Evolutionary conservation across 1,140 invertebrate species (phyloP).

Genomic region (Drosophila ironensis): DNA sequence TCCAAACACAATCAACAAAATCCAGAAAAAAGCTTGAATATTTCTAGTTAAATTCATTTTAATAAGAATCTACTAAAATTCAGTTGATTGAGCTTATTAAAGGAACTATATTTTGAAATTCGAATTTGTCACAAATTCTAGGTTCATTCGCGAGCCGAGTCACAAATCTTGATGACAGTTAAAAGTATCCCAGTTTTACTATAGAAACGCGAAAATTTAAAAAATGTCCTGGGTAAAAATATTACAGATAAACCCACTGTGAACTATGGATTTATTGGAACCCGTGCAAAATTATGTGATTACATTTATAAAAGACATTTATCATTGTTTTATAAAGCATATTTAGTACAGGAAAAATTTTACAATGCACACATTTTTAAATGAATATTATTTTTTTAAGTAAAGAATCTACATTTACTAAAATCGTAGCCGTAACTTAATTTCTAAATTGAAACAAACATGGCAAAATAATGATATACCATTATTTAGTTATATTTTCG

Average conservation of each 20-base stretch:
- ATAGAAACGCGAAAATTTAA: slow-evolving; percentile 20
- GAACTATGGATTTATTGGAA: slow-evolving; percentile 26
- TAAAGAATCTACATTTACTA: slow-evolving; percentile 48
- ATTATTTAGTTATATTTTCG: slow-evolving; percentile 39
- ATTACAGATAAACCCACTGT: slow-evolving; percentile 43
- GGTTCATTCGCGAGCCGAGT: background rate
- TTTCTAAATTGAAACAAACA: no score
- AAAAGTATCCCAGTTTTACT: background rate
- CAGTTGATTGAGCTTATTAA: slow-evolving; percentile 39
- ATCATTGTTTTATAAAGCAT: slow-evolving; percentile 60
- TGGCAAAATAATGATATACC: no score
- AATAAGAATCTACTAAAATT: slow-evolving; percentile 70
- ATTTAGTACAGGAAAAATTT: slow-evolving; percentile 46
- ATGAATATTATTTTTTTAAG: slow-evolving; percentile 20
- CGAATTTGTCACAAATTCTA: slow-evolving; percentile 44
- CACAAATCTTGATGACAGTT: background rate
- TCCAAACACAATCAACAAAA: no score
- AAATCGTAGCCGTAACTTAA: no score
- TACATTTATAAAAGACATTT: slow-evolving; percentile 50
- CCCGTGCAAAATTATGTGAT: slow-evolving; percentile 19
- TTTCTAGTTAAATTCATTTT: slow-evolving; percentile 77
- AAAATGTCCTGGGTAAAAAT: background rate
- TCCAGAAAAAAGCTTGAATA: slow-evolving; percentile 55
- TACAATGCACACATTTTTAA: slow-evolving; percentile 21
- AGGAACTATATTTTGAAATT: slow-evolving; percentile 29